Evolutionary conservation across 2,797 vertebrate species (phyloP).

Genomic region (Enteromius treurensis): DNA sequence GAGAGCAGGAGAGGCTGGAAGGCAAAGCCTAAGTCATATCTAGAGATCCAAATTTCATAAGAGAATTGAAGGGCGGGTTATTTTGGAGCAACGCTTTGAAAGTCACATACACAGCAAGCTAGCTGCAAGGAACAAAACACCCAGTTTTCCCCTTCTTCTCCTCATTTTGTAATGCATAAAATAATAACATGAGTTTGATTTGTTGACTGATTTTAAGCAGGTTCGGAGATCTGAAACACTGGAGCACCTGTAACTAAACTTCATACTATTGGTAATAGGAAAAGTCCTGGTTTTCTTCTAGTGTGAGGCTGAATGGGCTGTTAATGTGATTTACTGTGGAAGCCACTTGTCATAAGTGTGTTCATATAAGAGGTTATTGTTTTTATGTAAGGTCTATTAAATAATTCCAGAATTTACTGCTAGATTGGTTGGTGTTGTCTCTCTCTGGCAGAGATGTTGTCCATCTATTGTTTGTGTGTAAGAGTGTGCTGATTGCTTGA

Average conservation of each 20-base stretch:
- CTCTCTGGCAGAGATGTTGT: slow-evolving; percentile 34
- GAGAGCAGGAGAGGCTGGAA: neutral
- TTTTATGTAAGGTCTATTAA: slow-evolving; percentile 9
- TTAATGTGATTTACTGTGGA: neutral
- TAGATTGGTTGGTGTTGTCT: slow-evolving; percentile 4
- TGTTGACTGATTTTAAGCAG: neutral
- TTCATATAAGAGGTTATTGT: slow-evolving; percentile 27
- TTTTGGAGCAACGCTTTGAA: neutral
- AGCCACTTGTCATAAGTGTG: slow-evolving; percentile 10
- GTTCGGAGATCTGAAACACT: neutral
- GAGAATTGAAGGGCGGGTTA: neutral
- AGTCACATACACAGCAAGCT: neutral
- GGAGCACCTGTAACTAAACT: neutral
- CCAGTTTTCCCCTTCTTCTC: neutral
- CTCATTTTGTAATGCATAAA: neutral
- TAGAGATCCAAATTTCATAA: neutral
- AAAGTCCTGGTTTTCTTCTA: neutral
- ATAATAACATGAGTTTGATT: neutral
- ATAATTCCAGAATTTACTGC: slow-evolving; percentile 25
- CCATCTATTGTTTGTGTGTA: slow-evolving; percentile 49
- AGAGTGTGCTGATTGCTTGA: slow-evolving; percentile 41
- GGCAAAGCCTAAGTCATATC: neutral
- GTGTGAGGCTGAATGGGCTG: neutral
- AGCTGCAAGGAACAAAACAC: neutral
- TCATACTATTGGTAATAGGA: neutral